Conservation (phyloP, 2,888 invertebrate genomes). For the Siphonodentalium dalli region DNA sequence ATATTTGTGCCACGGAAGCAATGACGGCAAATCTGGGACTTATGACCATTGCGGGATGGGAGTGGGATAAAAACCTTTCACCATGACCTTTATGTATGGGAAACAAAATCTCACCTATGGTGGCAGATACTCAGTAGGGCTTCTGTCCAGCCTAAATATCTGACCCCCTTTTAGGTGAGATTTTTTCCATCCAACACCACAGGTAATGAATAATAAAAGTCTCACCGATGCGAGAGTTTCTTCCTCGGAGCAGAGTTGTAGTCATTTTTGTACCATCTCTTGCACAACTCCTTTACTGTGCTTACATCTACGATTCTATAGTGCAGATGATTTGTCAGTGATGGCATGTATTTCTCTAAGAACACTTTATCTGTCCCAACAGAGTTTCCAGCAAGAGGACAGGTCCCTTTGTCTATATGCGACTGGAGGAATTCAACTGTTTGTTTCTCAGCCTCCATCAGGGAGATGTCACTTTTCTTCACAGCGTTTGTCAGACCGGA, state of each 20-base stretch:
- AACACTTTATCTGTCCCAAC: conserved; percentile 87
- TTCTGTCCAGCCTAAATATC: too few species aligned
- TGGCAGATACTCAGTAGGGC: too few species aligned
- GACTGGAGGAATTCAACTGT: conserved; percentile 77
- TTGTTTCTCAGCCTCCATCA: conserved; percentile 75
- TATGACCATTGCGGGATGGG: too few species aligned
- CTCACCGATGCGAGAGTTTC: not conserved
- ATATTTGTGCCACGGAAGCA: too few species aligned
- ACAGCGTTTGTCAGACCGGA: conserved; percentile 82
- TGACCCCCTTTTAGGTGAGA: too few species aligned
- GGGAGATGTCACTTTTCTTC: conserved; percentile 73
- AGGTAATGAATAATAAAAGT: not conserved
- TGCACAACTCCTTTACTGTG: conserved; percentile 81
- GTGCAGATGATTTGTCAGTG: conserved; percentile 79
- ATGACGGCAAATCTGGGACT: too few species aligned
- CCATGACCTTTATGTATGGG: too few species aligned
- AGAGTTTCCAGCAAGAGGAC: conserved; percentile 81
- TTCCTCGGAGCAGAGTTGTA: not conserved
- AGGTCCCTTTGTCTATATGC: conserved; percentile 68
- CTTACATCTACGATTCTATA: conserved; percentile 94
- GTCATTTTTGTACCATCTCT: conserved; percentile 15
- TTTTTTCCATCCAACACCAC: too few species aligned
- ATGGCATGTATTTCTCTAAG: conserved; percentile 83
- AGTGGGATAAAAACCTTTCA: too few species aligned
- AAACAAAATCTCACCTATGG: too few species aligned